Conservation (phyloP, 2,888 invertebrate species). For the Dryadula phaetusa region DNA sequence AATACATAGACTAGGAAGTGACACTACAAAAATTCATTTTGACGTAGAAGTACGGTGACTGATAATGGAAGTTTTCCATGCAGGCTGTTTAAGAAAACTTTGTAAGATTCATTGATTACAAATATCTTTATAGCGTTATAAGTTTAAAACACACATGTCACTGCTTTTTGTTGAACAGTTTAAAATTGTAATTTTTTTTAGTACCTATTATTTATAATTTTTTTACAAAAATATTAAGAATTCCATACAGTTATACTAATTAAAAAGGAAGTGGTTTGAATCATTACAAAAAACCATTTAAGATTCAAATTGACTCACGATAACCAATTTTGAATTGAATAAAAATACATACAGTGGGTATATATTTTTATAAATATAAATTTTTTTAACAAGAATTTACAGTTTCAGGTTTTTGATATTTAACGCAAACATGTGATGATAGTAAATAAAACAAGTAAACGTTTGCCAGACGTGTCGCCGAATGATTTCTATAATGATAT, state of each 20-base stretch:
- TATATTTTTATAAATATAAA: not conserved
- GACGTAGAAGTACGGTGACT: slow-evolving; percentile 1
- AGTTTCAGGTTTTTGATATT: not conserved
- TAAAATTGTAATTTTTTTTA: not conserved
- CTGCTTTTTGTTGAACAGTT: not conserved
- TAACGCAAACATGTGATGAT: not conserved
- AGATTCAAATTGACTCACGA: no score
- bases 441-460: not conserved
- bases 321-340: no score
- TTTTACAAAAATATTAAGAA: no score
- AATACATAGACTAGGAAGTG: not conserved
- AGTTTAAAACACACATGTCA: not conserved
- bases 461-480: not conserved
- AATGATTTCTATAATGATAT: not conserved
- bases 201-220: not conserved
- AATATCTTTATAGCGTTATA: not conserved
- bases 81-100: not conserved
- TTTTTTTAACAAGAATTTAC: not conserved
- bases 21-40: not conserved
- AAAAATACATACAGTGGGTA: not conserved
- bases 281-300: no score
- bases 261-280: not conserved
- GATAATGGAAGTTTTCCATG: slow-evolving; percentile 7
- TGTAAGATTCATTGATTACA: not conserved
- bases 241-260: not conserved